These are phyloP conservation scores for Agrypnia vestita DNA, from an alignment of 1,140 invertebrate species.

Conservation along the genomic window DNA sequence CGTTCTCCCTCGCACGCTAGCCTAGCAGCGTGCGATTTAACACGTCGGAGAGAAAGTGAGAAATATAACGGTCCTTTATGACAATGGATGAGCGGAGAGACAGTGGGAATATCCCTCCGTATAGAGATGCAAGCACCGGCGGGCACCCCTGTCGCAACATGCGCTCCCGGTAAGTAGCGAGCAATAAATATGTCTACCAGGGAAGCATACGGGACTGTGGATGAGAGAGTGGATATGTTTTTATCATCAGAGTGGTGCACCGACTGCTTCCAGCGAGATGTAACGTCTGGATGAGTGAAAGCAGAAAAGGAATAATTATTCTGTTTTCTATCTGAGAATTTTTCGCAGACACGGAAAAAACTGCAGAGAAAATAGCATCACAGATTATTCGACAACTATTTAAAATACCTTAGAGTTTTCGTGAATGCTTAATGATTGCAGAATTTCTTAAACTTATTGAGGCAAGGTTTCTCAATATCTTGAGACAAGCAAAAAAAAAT, in stretches of 20 bases:
- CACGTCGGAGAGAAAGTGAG: conserved; percentile 57
- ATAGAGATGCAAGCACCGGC: conserved; percentile 17
- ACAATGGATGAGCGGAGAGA: conserved; percentile 56
- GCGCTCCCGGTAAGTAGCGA: conserved; percentile 42
- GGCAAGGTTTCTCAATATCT: too few relatives aligned
- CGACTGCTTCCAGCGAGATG: neutral
- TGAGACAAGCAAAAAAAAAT: too few relatives aligned
- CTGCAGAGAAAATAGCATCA: too few relatives aligned
- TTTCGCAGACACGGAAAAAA: neutral
- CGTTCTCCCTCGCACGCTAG: conserved; percentile 14
- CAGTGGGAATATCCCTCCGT: conserved; percentile 19
- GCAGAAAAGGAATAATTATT: conserved; percentile 1
- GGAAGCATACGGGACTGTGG: conserved; percentile 21
- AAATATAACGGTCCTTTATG: conserved; percentile 60
- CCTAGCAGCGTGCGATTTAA: conserved; percentile 57
- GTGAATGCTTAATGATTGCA: too few relatives aligned
- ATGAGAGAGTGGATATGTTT: conserved; percentile 51
- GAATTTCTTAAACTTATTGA: too few relatives aligned
- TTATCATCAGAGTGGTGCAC: neutral
- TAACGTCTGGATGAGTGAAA: neutral
- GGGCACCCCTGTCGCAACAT: neutral
- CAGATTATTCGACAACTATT: too few relatives aligned
- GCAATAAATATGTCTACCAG: conserved; percentile 54
- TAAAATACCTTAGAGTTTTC: too few relatives aligned
- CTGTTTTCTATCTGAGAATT: neutral